Conservation (phyloP, 2,113 vertebrate genomes). For the Ptilorrhoa leucosticta region DNA sequence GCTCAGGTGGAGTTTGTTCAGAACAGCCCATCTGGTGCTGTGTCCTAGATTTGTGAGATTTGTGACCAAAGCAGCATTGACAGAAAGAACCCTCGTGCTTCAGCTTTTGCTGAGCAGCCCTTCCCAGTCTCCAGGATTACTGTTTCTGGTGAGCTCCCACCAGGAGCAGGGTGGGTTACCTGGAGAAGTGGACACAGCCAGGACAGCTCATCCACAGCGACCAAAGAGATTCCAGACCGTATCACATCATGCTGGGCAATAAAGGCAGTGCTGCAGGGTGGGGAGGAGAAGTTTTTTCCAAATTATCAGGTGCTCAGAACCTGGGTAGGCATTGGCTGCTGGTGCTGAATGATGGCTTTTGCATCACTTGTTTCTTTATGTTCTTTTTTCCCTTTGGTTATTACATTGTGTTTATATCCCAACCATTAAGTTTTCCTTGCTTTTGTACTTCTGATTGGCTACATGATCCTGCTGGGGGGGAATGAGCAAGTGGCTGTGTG, state of each 20-base stretch:
- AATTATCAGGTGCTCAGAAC: background rate
- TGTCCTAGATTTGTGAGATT: background rate
- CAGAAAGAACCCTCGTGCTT: no score
- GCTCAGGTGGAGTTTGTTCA: background rate
- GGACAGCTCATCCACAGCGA: background rate
- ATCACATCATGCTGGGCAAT: accelerated
- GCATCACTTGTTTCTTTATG: background rate
- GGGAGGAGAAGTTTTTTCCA: background rate
- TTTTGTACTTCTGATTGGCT: background rate
- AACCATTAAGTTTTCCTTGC: background rate
- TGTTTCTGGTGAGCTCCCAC: background rate
- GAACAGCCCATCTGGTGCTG: background rate
- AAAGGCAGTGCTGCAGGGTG: background rate
- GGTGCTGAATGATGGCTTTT: background rate
- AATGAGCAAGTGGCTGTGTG: background rate
- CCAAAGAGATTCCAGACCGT: accelerated
- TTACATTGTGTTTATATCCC: background rate
- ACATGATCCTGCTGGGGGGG: accelerated
- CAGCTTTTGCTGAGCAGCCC: background rate
- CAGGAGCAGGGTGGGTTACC: no score
- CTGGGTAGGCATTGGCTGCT: background rate
- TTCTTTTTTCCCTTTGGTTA: background rate
- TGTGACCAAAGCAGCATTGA: background rate
- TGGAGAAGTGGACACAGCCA: no score
- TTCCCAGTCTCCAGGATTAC: background rate